These are phyloP conservation scores for Lymantria dispar DNA, from an alignment of 2,888 invertebrate genomes.

Conservation along the genomic window DNA sequence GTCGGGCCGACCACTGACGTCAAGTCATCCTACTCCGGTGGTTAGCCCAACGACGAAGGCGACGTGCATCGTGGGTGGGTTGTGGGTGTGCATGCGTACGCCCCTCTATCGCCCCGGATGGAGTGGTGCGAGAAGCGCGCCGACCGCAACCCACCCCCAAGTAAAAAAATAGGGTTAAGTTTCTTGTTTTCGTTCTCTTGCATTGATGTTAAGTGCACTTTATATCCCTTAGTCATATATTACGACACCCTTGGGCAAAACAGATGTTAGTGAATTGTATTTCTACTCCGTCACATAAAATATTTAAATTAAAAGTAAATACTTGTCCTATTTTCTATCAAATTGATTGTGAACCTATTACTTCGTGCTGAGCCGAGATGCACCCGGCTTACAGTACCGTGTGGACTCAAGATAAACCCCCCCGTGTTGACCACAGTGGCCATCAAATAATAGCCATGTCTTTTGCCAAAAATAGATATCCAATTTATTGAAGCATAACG, in stretches of 20 bases:
- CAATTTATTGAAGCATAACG: constrained; percentile 6
- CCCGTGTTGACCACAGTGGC: constrained; percentile 24
- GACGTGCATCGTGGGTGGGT: too few relatives aligned
- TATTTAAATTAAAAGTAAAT: not conserved
- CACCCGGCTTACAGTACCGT: constrained; percentile 42
- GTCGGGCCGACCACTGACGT: too few relatives aligned
- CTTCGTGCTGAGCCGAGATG: constrained; percentile 42
- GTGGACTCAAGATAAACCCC: constrained; percentile 40
- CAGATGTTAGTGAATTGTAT: not conserved
- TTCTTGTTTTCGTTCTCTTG: not conserved
- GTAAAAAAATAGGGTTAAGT: too few relatives aligned
- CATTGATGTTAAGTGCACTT: not conserved
- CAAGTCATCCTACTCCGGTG: too few relatives aligned
- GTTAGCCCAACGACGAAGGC: too few relatives aligned
- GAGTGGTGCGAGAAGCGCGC: too few relatives aligned
- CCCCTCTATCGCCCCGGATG: too few relatives aligned
- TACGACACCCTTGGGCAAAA: not conserved
- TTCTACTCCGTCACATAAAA: not conserved
- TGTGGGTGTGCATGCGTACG: too few relatives aligned
- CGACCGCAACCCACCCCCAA: too few relatives aligned
- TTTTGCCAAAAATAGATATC: constrained; percentile 20
- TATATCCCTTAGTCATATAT: not conserved
- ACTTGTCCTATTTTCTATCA: not conserved
- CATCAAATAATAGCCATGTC: constrained; percentile 12
- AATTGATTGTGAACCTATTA: constrained; percentile 15